Base-by-base conservation (phyloP, 2,797 vertebrate genomes). In the Lates japonicus region DNA sequence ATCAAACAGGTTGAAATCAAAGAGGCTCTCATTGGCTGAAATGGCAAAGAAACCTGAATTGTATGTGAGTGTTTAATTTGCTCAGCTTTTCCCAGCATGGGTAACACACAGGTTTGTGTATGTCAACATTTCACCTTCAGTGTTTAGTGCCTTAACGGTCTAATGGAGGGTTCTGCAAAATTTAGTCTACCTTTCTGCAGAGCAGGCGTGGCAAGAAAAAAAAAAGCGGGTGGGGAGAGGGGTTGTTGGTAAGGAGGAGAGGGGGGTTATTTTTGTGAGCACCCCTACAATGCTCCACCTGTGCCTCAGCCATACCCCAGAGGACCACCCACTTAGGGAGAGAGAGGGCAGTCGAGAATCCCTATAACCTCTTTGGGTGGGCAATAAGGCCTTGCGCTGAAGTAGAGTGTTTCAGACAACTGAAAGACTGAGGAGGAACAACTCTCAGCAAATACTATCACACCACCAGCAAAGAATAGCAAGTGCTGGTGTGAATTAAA, bases 301-400 rank as follows among this genome's bases (percentile, higher is more conserved):
- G 95, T 96, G 95, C 93, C 93, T 95, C 92, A 94, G 94, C 94
- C 93, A 90, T 95, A 95, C 95, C 93, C 95, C 92, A 89, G 90
- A 91, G 90, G 95, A 96, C 96, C 96, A 96, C 95, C 95, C 96
- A 96, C 95, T 94, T 95, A 95, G 95, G 95, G 92, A 93, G 89
- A 88, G 90, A 94, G 88, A 93, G 92, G 87, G 91, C 93, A 94
- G 92, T 93, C 74, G 91, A 92, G 94, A 95, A 94, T 94, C 93
- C 93, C 93, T 92, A 94, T 95, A 96, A 96, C 96, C 96, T 95
- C 94, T 90, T 94, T 96, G 96, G 96, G 96, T 96, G 96, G 96
- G 95, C 95, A 95, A 94, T 85, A 94, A 95, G 94, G 93, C 92
- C 94, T 92, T 91, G 90, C 87, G 88, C 94, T 95, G 92, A 93